phyloP scores from a whole-genome alignment of 2,888 invertebrate genomes.

The Melolontha melolontha region DNA sequence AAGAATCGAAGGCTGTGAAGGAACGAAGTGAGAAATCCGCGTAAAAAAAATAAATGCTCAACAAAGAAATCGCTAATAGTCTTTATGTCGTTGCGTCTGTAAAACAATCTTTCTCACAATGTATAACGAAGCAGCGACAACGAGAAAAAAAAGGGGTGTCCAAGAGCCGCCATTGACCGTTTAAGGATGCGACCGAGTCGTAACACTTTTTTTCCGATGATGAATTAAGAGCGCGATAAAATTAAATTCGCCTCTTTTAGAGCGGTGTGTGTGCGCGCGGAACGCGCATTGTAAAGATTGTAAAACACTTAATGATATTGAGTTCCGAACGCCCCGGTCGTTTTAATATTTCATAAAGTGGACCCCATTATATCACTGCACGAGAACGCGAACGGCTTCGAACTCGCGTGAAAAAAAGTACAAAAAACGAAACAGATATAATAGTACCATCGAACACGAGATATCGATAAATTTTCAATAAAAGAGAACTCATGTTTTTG shows the following conservation, averaged over 20 bases:
- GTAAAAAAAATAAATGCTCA: neutral
- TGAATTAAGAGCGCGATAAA: conserved; percentile 57
- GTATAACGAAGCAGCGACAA: neutral
- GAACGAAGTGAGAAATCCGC: too few relatives aligned
- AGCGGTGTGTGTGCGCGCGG: conserved; percentile 37
- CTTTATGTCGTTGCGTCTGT: conserved; percentile 13
- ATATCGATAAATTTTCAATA: conserved; percentile 28
- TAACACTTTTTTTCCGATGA: conserved; percentile 32
- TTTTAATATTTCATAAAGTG: conserved; percentile 58
- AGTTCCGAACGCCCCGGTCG: conserved; percentile 57
- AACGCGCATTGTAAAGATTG: conserved; percentile 50
- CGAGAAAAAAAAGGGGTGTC: conserved; percentile 23
- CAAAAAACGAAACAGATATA: neutral
- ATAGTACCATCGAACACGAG: conserved; percentile 23
- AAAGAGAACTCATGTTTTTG: conserved; percentile 26
- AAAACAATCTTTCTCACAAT: conserved; percentile 20
- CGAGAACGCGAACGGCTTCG: too few relatives aligned
- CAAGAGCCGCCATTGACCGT: conserved; percentile 17
- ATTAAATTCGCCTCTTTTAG: conserved; percentile 56
- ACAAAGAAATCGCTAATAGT: neutral
- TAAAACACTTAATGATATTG: conserved; percentile 62
- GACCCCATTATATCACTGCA: conserved; percentile 44
- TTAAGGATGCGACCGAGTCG: conserved; percentile 10
- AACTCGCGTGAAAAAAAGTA: too few relatives aligned
- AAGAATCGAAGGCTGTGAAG: too few relatives aligned